Evolutionary conservation across 2,797 vertebrate genomes (phyloP).

Genomic region (Sebastes hubbsi): DNA sequence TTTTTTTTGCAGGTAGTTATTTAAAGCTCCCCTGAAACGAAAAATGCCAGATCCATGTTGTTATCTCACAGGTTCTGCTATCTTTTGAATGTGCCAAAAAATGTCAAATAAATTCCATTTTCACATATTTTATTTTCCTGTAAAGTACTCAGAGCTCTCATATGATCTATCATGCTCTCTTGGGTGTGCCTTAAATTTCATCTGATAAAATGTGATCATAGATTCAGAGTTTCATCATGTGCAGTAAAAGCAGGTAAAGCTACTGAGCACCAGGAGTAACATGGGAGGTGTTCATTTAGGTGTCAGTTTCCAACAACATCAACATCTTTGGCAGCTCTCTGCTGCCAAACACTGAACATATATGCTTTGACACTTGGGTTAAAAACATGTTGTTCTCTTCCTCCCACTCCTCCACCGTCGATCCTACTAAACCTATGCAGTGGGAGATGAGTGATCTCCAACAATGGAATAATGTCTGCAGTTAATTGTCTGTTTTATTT

Average conservation of each 20-base stretch:
- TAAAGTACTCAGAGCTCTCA: not conserved
- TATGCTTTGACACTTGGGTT: slow-evolving; percentile 47
- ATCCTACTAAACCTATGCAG: slow-evolving; percentile 32
- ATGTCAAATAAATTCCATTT: slow-evolving; percentile 12
- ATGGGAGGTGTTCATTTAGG: slow-evolving; percentile 32
- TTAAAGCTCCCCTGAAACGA: slow-evolving; percentile 25
- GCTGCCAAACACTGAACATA: slow-evolving; percentile 45
- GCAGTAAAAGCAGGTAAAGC: slow-evolving; percentile 27
- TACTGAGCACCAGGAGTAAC: slow-evolving; percentile 13
- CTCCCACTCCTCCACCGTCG: slow-evolving; percentile 37
- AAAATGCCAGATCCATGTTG: slow-evolving; percentile 3
- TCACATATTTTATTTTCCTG: slow-evolving; percentile 5
- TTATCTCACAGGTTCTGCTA: not conserved
- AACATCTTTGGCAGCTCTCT: slow-evolving; percentile 28
- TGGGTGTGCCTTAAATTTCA: slow-evolving; percentile 12
- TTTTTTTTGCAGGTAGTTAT: slow-evolving; percentile 15
- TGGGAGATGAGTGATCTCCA: slow-evolving; percentile 34
- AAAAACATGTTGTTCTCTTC: slow-evolving; percentile 45
- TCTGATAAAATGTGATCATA: slow-evolving; percentile 34
- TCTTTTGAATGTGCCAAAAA: slow-evolving; percentile 20
- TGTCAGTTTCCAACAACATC: slow-evolving; percentile 55
- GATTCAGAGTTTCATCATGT: slow-evolving; percentile 22
- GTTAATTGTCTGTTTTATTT: slow-evolving; percentile 7
- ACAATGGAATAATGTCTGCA: not conserved
- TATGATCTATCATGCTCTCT: slow-evolving; percentile 2